Evolutionary conservation across 1,140 invertebrate species (phyloP), one percentile per base, ranked within the genome.

Genomic region (Drosophila ambigua): DNA sequence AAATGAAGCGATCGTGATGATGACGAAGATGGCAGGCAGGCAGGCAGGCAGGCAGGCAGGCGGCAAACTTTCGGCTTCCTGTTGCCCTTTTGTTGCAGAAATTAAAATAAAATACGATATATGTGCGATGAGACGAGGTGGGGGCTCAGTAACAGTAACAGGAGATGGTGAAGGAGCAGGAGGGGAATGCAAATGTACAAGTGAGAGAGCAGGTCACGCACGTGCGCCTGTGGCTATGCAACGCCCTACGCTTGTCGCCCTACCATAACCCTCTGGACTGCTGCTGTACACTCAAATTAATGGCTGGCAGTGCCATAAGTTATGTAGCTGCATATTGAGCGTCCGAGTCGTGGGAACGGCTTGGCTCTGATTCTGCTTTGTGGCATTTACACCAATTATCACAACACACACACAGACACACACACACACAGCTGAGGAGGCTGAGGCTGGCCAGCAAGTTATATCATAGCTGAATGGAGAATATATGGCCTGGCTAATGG

Each of bases 241-340:
- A 72, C 77, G 73, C 85, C n/a, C n/a, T n/a, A 72, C 73, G 68
- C 59, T 63, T 48, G 31, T 26, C 62, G 23, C 58, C 13, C 8
- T 4, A 24, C 39, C 23, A 41, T 28, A 24, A 16, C 16, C 46
- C 23, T 13, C 8, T 16, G 46, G 31, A 31, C 8, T 46, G 6
- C 26, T 7, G 5, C 23, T 7, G 28, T 52, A 74, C 49, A 65
- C 62, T 63, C 69, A 88, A 87, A 87, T 87, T 87, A 87, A 88
- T 87, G 82, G 79, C 78, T 65, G 82, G 69, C 65, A 65, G 66
- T 71, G 66, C 74, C 83, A 87, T 87, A 88, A 87, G 71, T 88
- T 88, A 87, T 87, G 82, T 83, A 88, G 66, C 82, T 87, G 82
- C 74, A 87, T 87, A 87, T 87, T 88, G 79, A 88, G 68, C 66